Conservation (phyloP, 2,888 invertebrate species). For the Oligia strigilis region DNA sequence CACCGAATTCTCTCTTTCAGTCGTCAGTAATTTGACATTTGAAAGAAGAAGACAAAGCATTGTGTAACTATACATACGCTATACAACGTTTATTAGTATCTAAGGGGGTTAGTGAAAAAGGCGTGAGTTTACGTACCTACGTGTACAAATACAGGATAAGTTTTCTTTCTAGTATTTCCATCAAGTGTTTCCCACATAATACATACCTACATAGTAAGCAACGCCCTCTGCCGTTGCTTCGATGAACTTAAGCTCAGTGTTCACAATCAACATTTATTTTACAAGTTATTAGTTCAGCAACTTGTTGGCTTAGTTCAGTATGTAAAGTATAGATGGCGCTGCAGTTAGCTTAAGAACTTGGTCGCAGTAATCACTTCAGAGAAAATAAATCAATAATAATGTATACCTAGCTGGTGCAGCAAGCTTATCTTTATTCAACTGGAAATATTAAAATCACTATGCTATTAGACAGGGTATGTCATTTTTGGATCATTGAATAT, state of each 20-base stretch:
- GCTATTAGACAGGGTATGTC: too few species aligned
- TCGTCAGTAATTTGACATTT: too few species aligned
- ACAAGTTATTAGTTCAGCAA: slow-evolving; percentile 7
- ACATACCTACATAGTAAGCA: neutral
- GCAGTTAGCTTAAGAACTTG: neutral
- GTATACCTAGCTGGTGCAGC: neutral
- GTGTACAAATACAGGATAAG: neutral
- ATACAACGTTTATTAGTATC: too few species aligned
- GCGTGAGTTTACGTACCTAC: too few species aligned
- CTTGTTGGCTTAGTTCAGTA: slow-evolving; percentile 10
- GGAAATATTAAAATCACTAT: neutral
- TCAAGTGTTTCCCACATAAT: neutral
- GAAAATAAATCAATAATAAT: neutral
- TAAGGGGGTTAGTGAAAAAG: too few species aligned
- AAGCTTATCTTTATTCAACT: neutral
- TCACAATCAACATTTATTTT: slow-evolving; percentile 2
- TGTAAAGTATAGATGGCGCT: slow-evolving; percentile 43
- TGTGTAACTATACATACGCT: too few species aligned
- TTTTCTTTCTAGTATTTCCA: neutral
- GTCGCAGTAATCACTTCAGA: neutral
- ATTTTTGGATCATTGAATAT: neutral
- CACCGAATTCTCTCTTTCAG: too few species aligned
- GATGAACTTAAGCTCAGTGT: neutral
- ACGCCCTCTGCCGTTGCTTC: slow-evolving; percentile 32
- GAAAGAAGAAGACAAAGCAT: too few species aligned